Evolutionary conservation across 2,888 invertebrate species (phyloP), one percentile per base, ranked within the genome.

Genomic region (Synergus japonicus): DNA sequence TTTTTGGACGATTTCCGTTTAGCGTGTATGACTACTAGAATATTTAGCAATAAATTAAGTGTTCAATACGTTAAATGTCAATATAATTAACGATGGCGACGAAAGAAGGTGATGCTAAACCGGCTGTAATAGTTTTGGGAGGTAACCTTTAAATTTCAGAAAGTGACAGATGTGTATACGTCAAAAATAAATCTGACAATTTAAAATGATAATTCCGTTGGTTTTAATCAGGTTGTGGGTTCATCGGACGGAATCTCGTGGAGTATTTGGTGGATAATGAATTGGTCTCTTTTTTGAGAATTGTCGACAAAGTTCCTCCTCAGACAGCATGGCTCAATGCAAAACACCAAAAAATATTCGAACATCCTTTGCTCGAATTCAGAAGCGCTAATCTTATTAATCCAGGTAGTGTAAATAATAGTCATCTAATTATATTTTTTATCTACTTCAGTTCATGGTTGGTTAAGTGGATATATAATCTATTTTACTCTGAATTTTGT

Each of bases 261-360:
- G 94, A 96, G 82, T 96, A 96, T 93, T 93, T 98, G 90, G 93
- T 98, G 85, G 94, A 94, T 83, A 96, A 97, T 92, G 95, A 96
- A 88, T 92, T 97, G 87, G 96, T 95, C 83, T 95, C 95, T 88
- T 94, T 94, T 87, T 93, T 98, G 83, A 95, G 96, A 85, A 95
- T 97, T 73, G 97, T 97, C 80, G 98, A 98, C 93, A 98, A 98
- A 93, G 97, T 98, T 46, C 98, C 98, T 76, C 98, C 98, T 1
- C 97, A 97, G 92, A 96, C 97, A 88, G 98, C 98, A 2, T 98
- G 98, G 96, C 93, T 98, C 54, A 97, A 97, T 92, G 92, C 94
- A 2, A 92, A 93, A 81, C 98, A 98, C 89, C 93, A 94, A 85
- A 94, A 94, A 87, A 93, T 94, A 67, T 97, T 98, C 92, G 95